phyloP scores from a whole-genome alignment of 2,113 vertebrate genomes.

The Vidua chalybeata region DNA sequence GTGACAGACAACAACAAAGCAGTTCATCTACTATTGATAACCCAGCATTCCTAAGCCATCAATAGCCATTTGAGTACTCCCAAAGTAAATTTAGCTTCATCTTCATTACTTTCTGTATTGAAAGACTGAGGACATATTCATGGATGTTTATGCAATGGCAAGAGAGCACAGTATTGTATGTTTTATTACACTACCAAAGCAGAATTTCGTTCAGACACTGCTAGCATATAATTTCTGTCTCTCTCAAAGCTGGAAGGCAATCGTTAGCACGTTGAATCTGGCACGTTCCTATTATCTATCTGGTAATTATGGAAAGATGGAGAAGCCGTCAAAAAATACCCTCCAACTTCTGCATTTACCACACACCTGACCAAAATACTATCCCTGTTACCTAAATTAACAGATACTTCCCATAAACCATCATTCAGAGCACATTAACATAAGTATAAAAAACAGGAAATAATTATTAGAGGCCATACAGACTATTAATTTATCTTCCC shows the following conservation, averaged over 20 bases:
- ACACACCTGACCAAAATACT: conserved; percentile 35
- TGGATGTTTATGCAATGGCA: conserved; percentile 6
- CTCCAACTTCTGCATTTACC: conserved; percentile 12
- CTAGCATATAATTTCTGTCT: conserved; percentile 58
- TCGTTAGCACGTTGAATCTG: conserved; percentile 45
- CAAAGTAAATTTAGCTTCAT: conserved; percentile 33
- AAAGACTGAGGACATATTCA: neutral
- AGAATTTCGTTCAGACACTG: neutral
- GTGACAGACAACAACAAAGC: conserved; percentile 30
- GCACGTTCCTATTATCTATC: conserved; percentile 56
- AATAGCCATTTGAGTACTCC: neutral
- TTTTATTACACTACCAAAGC: conserved; percentile 36
- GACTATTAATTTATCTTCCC: neutral
- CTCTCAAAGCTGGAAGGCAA: conserved; percentile 51
- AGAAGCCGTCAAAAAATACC: conserved; percentile 27
- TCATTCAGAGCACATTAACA: neutral
- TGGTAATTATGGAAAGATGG: conserved; percentile 27
- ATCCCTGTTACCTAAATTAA: neutral
- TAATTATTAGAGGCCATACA: neutral
- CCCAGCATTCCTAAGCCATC: conserved; percentile 27
- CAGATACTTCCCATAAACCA: neutral
- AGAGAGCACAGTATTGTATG: neutral
- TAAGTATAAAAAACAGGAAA: neutral
- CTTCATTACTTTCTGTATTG: conserved; percentile 19
- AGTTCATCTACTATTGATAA: conserved; percentile 46